These are phyloP conservation scores for Protosalanx chinensis DNA, from an alignment of 2,797 vertebrate genomes.

Conservation along the genomic window DNA sequence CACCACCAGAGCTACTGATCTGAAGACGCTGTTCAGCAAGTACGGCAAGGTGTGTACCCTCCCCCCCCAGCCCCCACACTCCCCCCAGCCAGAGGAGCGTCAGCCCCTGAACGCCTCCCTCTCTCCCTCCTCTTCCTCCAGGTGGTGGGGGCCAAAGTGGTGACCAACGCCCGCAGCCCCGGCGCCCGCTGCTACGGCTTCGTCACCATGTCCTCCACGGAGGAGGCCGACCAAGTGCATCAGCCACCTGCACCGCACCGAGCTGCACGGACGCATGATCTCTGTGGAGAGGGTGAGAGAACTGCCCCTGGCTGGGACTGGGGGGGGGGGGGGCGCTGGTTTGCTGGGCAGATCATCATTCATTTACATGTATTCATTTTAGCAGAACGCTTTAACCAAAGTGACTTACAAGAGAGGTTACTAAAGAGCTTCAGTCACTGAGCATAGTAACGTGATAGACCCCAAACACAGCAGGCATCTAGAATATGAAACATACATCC, in stretches of 20 bases:
- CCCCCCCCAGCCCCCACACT: background rate
- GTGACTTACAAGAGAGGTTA: too few relatives aligned
- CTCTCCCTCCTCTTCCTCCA: constrained; percentile 43
- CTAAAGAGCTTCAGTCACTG: too few relatives aligned
- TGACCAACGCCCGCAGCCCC: constrained; percentile 95
- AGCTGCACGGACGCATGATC: constrained; percentile 96
- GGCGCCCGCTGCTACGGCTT: constrained; percentile 98
- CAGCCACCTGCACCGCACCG: constrained; percentile 89
- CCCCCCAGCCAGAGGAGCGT: too few relatives aligned
- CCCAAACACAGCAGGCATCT: too few relatives aligned
- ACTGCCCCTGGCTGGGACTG: too few relatives aligned
- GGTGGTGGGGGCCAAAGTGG: constrained; percentile 97
- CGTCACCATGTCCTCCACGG: constrained; percentile 91
- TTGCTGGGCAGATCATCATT: too few relatives aligned
- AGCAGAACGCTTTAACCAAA: too few relatives aligned
- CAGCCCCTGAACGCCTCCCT: background rate
- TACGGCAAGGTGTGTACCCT: constrained; percentile 84
- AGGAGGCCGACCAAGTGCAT: constrained; percentile 95
- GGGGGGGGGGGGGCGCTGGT: too few relatives aligned
- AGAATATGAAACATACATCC: too few relatives aligned
- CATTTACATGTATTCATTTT: too few relatives aligned
- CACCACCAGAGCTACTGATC: constrained; percentile 94
- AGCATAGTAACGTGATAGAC: too few relatives aligned
- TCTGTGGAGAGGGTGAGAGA: constrained; percentile 88
- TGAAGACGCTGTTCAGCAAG: constrained; percentile 97